phyloP scores from a whole-genome alignment of 2,797 vertebrate genomes.

The Potorous gilbertii region DNA sequence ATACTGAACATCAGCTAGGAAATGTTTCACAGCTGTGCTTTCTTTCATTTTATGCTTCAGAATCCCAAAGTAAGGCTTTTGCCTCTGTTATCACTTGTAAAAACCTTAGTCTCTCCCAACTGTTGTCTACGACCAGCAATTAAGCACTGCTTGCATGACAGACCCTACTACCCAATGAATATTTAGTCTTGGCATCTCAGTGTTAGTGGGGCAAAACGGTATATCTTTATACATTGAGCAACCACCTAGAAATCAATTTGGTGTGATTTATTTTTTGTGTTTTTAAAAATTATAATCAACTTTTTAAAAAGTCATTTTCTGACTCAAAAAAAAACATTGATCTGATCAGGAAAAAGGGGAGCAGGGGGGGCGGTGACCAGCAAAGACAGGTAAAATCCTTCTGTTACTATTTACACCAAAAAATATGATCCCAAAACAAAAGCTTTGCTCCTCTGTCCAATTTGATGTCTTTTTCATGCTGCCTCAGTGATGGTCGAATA shows the following conservation, averaged over 20 bases:
- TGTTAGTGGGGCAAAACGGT: conserved; percentile 61
- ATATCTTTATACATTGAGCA: conserved; percentile 63
- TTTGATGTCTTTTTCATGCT: conserved; percentile 90
- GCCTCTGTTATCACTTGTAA: conserved; percentile 51
- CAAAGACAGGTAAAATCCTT: conserved; percentile 76
- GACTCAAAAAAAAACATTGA: not conserved
- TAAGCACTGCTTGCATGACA: conserved; percentile 66
- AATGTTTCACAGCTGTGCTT: conserved; percentile 69
- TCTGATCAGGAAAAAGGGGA: conserved; percentile 40
- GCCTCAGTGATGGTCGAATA: conserved; percentile 91
- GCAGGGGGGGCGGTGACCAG: no score
- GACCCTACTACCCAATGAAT: conserved; percentile 65
- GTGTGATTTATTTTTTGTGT: conserved; percentile 59
- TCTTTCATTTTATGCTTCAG: conserved; percentile 64
- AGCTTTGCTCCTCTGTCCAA: conserved; percentile 87
- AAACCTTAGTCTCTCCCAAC: conserved; percentile 35
- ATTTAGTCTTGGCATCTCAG: conserved; percentile 59
- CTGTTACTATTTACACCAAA: conserved; percentile 81
- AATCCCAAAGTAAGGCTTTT: conserved; percentile 70
- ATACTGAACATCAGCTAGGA: conserved; percentile 61
- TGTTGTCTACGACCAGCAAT: conserved; percentile 71
- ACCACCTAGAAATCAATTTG: conserved; percentile 70
- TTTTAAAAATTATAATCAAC: conserved; percentile 67
- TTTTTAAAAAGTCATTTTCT: conserved; percentile 53
- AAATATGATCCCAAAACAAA: conserved; percentile 87